Evolutionary conservation across 64 coral and sea anemone genomes (phyloP).

Genomic region (Orbicella faveolata): DNA sequence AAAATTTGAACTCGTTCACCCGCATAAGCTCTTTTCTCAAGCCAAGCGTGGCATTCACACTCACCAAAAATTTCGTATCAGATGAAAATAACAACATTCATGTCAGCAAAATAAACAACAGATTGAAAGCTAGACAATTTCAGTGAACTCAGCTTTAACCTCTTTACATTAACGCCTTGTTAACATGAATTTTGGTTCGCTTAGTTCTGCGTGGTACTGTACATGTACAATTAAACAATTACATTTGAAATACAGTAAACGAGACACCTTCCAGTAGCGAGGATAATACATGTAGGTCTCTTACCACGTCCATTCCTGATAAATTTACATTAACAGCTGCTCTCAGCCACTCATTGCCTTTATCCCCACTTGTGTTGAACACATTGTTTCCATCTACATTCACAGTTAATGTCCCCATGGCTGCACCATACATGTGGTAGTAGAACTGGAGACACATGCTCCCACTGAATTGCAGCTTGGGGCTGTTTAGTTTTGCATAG

Average conservation of each 20-base stretch:
- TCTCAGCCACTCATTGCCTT: conserved; percentile 28
- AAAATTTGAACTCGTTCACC: too few relatives aligned
- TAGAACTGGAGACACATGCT: conserved; percentile 34
- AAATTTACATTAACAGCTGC: neutral
- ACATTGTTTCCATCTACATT: neutral
- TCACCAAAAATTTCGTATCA: too few relatives aligned
- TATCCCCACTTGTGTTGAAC: conserved; percentile 8
- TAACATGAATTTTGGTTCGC: too few relatives aligned
- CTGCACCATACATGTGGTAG: conserved; percentile 58
- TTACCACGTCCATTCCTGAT: neutral
- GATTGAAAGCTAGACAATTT: too few relatives aligned
- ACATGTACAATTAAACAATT: neutral
- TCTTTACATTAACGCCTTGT: too few relatives aligned
- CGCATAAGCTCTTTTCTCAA: too few relatives aligned
- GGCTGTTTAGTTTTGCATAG: conserved; percentile 8
- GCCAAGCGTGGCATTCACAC: too few relatives aligned
- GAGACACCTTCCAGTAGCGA: neutral
- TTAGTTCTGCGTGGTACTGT: too few relatives aligned
- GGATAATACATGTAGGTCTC: neutral
- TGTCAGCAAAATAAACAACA: too few relatives aligned
- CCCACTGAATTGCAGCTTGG: neutral
- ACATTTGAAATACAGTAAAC: too few relatives aligned
- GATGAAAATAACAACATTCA: too few relatives aligned
- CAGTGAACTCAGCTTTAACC: too few relatives aligned
- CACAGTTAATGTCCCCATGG: conserved; percentile 15